Base-by-base conservation (phyloP, 2,113 vertebrate species). In the Centrocercus urophasianus region DNA sequence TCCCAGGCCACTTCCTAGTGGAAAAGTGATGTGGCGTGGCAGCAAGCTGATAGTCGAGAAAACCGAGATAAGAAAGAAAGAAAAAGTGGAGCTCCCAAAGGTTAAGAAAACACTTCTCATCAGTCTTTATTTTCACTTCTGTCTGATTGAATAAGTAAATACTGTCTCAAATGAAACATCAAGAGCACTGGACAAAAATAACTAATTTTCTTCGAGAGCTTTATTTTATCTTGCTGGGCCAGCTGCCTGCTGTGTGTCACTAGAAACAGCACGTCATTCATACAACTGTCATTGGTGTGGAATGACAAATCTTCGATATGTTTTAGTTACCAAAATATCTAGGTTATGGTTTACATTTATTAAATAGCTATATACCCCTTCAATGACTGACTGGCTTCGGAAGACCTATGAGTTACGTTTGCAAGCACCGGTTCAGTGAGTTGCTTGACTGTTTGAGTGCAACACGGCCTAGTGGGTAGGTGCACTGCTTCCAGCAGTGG, bases 31-130 rank as follows among this genome's bases (percentile, higher is more conserved):
- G 72, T 69, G 61, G 52, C 21, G 21, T 40, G 59, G 79, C 83
- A 91, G 79, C 76, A 89, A 94, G 61, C 52, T 63, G 88, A 93
- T 54, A 91, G 90, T 42, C 1, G 3, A 93, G 83, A 81, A 91
- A 91, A 90, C 43, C 0, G 0, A 97, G 88, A 94, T 91, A 96
- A 95, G 73, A 86, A 82, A 86, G 60, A 81, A 90, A 86, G 72
- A 69, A 64, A 93, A 86, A 32, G 15, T 22, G 16, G 25, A 88
- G 65, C 65, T 90, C 89, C 70, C 69, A 77, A 88, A 83, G 63
- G 86, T 90, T 88, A 88, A 96, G 83, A 57, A 93, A 83, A 86
- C 75, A 93, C 83, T 92, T 96, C 78, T 50, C 28, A 91, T 56
- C 72, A 83, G 42, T 60, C 67, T 91, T 91, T 84, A 76, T 76